Percentiles rank a stretch among this genome's conserved stretches.
These are phyloP conservation scores for Cervus canadensis DNA, from an alignment of 2,113 vertebrate species.

Conservation along the genomic window DNA sequence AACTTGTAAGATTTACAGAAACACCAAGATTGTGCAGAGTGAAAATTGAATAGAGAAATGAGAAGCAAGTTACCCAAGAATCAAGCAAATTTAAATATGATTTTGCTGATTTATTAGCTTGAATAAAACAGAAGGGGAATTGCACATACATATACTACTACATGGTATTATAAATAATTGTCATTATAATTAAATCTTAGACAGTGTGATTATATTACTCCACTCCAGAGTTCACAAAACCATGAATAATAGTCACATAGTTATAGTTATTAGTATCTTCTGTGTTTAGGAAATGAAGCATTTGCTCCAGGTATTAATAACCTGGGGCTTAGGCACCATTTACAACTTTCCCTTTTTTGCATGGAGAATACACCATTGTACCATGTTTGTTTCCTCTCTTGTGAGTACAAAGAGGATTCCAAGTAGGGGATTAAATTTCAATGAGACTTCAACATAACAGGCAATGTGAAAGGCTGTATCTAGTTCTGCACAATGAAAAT, in stretches of 20 bases:
- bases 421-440: not conserved
- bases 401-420: not conserved
- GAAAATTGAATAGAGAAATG: not conserved
- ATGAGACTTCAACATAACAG: not conserved
- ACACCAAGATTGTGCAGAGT: not conserved
- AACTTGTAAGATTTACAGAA: constrained; percentile 26
- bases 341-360: not conserved
- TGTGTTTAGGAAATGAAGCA: not conserved
- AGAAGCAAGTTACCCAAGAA: not conserved
- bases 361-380: not conserved
- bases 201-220: not conserved
- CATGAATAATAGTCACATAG: not conserved
- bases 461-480: not conserved
- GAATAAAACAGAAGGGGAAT: not conserved
- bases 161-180: not conserved
- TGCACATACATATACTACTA: not conserved
- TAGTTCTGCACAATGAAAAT: not conserved
- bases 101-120: constrained; percentile 25
- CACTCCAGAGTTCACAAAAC: not conserved
- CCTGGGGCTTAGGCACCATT: not conserved
- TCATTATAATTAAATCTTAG: constrained; percentile 16
- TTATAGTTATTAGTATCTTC: not conserved
- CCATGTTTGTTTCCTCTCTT: not conserved
- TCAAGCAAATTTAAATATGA: not conserved
- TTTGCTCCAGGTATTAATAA: not conserved